Conservation (phyloP, 2,113 vertebrate genomes). For the Centropristis striata region DNA sequence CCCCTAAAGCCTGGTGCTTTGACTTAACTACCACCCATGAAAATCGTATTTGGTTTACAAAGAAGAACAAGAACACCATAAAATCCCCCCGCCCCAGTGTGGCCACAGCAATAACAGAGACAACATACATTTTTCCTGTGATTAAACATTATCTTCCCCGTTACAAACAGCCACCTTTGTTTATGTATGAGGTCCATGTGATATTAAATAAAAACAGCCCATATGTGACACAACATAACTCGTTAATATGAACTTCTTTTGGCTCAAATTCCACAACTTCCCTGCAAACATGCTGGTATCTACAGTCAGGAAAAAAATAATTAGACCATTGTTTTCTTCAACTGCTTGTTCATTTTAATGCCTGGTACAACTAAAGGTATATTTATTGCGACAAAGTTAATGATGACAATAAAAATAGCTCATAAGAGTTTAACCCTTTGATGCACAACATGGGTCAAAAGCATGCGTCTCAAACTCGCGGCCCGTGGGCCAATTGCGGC, state of each 20-base stretch:
- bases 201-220: conserved; percentile 1
- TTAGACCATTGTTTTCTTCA: too few relatives aligned
- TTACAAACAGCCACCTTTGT: not conserved
- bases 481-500: too few relatives aligned
- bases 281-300: not conserved
- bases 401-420: too few relatives aligned
- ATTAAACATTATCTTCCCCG: not conserved
- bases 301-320: too few relatives aligned
- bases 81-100: not conserved
- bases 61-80: conserved; percentile 3
- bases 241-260: not conserved
- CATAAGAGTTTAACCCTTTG: too few relatives aligned
- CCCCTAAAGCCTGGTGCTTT: conserved; percentile 25
- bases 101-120: not conserved
- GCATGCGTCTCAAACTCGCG: too few relatives aligned
- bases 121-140: not conserved
- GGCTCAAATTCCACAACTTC: not conserved
- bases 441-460: too few relatives aligned
- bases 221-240: not conserved
- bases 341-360: too few relatives aligned
- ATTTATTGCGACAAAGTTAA: too few relatives aligned
- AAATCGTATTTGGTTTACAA: not conserved
- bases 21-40: conserved; percentile 8
- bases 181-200: not conserved
- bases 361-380: too few relatives aligned